These are phyloP conservation scores for Hyphantria cunea DNA, from an alignment of 1,140 invertebrate species.

Conservation along the genomic window DNA sequence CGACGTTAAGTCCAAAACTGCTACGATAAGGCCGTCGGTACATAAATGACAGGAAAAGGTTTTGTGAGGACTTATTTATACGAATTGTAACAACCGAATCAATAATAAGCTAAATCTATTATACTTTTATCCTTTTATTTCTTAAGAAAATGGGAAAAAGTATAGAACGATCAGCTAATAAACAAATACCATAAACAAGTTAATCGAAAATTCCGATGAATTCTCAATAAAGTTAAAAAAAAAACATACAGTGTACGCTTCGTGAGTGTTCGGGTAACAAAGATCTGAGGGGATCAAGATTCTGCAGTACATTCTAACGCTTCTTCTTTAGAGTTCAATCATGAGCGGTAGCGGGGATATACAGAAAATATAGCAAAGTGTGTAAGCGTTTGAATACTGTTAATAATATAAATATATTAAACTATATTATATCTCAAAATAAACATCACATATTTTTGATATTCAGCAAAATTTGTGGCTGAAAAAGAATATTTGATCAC, in stretches of 20 bases:
- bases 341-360: conserved; percentile 1
- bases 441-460: no score
- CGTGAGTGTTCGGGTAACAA: conserved; percentile 58
- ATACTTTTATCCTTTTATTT: background rate
- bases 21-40: conserved; percentile 7
- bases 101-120: background rate
- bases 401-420: no score
- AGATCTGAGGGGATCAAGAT: conserved; percentile 58
- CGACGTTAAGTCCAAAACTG: no score
- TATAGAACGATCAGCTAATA: conserved; percentile 31
- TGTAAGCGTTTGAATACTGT: no score
- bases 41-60: background rate
- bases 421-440: no score
- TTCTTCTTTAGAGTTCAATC: conserved; percentile 30
- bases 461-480: no score
- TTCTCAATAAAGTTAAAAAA: conserved; percentile 64
- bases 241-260: conserved; percentile 40
- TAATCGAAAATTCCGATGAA: conserved; percentile 43
- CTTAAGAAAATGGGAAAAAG: conserved; percentile 8
- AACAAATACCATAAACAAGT: conserved; percentile 41
- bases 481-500: no score
- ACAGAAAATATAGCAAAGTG: no score
- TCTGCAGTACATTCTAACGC: conserved; percentile 44
- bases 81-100: conserved; percentile 1
- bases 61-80: conserved; percentile 12